Percentiles rank a stretch among this genome's conserved stretches.
These are phyloP conservation scores for Eulacestoma nigropectus DNA, from an alignment of 2,113 vertebrate species.

Conservation along the genomic window DNA sequence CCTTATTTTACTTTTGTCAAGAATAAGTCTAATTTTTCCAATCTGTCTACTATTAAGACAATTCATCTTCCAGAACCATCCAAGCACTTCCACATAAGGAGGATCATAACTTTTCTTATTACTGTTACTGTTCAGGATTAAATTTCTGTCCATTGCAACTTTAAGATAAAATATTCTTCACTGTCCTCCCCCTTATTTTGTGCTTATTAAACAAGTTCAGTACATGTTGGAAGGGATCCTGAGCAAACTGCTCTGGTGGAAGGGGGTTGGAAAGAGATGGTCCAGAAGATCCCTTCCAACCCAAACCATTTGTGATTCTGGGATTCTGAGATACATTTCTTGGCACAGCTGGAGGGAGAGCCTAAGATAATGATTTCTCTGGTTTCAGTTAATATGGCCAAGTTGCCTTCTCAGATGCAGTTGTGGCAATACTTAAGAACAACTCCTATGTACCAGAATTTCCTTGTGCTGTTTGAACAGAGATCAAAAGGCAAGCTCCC, in stretches of 20 bases:
- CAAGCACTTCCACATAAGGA: neutral
- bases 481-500: neutral
- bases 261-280: neutral
- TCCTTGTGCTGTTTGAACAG: neutral
- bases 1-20: neutral
- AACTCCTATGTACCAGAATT: neutral
- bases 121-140: neutral
- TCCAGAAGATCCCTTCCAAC: neutral
- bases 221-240: neutral
- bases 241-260: neutral
- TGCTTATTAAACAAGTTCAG: rapidly evolving
- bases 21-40: neutral
- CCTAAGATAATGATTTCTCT: neutral
- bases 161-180: neutral
- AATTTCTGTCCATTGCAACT: neutral
- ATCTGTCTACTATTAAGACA: neutral
- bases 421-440: neutral
- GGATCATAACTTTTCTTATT: neutral
- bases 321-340: rapidly evolving
- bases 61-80: neutral
- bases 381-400: too few relatives aligned
- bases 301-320: neutral
- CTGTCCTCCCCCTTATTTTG: rapidly evolving
- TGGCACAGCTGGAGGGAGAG: neutral
- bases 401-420: neutral